Conservation (phyloP, 2,888 invertebrate genomes). For the Yponomeuta evonymella region DNA sequence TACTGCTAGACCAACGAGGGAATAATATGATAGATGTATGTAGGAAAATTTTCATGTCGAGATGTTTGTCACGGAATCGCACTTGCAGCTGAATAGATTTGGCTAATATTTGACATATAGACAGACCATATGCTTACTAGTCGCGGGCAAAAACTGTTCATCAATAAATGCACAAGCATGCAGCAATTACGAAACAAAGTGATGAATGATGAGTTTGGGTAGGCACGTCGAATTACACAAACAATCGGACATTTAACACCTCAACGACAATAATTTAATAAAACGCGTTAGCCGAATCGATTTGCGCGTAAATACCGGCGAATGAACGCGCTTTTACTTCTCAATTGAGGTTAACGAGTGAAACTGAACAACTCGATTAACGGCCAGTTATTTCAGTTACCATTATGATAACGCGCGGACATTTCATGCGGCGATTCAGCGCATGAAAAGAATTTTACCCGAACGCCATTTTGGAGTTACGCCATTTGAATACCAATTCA, state of each 20-base stretch:
- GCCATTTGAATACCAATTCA: conserved; percentile 5
- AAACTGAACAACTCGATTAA: conserved; percentile 11
- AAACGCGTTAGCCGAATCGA: neutral
- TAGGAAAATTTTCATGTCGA: too few relatives aligned
- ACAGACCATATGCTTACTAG: too few relatives aligned
- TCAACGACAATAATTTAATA: neutral
- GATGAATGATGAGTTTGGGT: too few relatives aligned
- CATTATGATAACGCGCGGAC: conserved; percentile 8
- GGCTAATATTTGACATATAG: too few relatives aligned
- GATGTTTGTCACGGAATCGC: too few relatives aligned
- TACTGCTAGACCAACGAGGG: too few relatives aligned
- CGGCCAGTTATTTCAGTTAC: conserved; percentile 12
- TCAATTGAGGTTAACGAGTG: conserved; percentile 15
- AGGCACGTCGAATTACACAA: too few relatives aligned
- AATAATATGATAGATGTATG: too few relatives aligned
- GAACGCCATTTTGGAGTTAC: neutral
- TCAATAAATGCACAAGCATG: too few relatives aligned
- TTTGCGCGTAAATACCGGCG: conserved; percentile 2
- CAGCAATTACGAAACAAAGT: too few relatives aligned
- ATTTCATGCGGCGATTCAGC: neutral
- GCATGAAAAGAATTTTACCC: conserved; percentile 1
- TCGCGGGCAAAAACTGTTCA: too few relatives aligned
- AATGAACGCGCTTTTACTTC: conserved; percentile 13
- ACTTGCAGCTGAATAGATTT: too few relatives aligned
- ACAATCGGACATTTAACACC: neutral